Evolutionary conservation across 2,888 invertebrate species (phyloP), one percentile per base, ranked within the genome.

Genomic region (Amphipoea lucens): DNA sequence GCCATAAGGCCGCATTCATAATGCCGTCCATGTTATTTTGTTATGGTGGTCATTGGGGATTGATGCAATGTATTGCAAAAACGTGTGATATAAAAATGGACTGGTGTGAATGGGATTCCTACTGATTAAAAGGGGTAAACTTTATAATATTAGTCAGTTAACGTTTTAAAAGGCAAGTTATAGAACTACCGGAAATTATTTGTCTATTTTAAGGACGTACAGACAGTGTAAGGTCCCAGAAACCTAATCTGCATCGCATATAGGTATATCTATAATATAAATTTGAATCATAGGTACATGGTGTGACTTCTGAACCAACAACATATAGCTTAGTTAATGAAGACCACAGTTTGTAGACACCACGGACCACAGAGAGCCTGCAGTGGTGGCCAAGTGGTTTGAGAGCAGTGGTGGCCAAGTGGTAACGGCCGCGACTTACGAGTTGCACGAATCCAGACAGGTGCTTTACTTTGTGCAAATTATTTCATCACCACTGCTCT

Each of bases 1-100:
- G 23, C n/a, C 20, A 65, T 79, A 75, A 81, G 75, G 77, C 42
- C 11, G 75, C 2, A 65, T 67, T 36, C 74, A 79, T 62, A 69
- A 40, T 9, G 57, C 17, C 4, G 23, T 29, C 17, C 12, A 40
- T 71, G 48, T 48, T 76, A 14, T 36, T 63, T 57, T 66, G 12
- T 82, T 57, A 68, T 54, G 62, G 20, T n/a, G 65, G 70, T 42
- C 62, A 45, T 81, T 45, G 20, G 20, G 17, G 60, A 70, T 42
- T n/a, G 7, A 42, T 54, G 60, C 40, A 1, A 29, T 20, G 29
- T 20, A 63, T 54, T 54, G 23, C 3, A 20, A 62, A 62, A 48
- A 42, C 17, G 0, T 36, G 36, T 57, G 17, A 42, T 6, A 51
- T 78, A 36, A 29, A 60, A 42, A 83, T n/a, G 12, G 0, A 6